Evolutionary conservation across 2,888 invertebrate genomes (phyloP).

Genomic region (Tholera decimalis): DNA sequence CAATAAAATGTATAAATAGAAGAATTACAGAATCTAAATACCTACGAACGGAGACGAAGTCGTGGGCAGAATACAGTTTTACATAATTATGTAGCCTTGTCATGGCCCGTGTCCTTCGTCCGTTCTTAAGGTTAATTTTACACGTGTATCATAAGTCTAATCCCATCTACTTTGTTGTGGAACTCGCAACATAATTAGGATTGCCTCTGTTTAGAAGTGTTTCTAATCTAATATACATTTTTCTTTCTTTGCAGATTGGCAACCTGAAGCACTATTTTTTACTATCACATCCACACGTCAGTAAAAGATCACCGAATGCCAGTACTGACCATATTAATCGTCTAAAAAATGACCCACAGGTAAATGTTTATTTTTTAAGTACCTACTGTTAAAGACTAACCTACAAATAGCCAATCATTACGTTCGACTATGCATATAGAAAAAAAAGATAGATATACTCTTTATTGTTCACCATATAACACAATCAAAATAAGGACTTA

Average conservation of each 20-base stretch:
- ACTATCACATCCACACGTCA: constrained; percentile 86
- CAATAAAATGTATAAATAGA: no score
- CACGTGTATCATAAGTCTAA: constrained; percentile 3
- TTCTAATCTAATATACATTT: constrained; percentile 3
- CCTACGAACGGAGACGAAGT: no score
- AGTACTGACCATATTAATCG: constrained; percentile 80
- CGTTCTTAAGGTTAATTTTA: constrained; percentile 7
- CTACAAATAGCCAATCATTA: no score
- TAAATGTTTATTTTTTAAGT: constrained; percentile 63
- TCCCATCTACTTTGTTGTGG: background rate
- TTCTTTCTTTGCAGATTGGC: constrained; percentile 84
- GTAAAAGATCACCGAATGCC: constrained; percentile 85
- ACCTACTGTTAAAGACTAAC: no score
- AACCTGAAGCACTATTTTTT: constrained; percentile 84
- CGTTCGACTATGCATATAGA: no score
- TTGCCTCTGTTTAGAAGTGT: background rate
- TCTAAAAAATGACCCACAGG: constrained; percentile 89
- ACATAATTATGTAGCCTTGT: background rate
- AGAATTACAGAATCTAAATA: no score
- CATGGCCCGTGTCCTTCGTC: background rate
- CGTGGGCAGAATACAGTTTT: no score
- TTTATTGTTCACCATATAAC: no score
- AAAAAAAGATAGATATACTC: no score
- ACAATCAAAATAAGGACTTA: no score
- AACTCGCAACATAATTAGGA: background rate